phyloP scores from a whole-genome alignment of 1,140 invertebrate genomes.

The Psix sp. region DNA sequence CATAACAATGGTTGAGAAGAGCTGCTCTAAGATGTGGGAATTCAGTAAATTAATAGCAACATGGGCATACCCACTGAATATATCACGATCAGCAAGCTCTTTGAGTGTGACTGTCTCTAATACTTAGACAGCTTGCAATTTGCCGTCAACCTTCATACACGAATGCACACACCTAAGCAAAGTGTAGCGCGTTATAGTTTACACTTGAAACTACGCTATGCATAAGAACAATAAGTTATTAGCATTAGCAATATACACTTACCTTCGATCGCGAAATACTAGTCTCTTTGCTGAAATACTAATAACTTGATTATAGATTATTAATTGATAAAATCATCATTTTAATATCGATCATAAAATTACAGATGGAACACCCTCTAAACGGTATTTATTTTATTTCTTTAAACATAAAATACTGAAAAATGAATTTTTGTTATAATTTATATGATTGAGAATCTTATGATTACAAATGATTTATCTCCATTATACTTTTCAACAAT shows the following conservation, averaged over 20 bases:
- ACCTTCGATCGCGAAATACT: slow-evolving; percentile 27
- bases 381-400: too few species aligned
- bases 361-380: too few species aligned
- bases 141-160: slow-evolving; percentile 27
- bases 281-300: slow-evolving; percentile 45
- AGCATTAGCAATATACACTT: slow-evolving; percentile 35
- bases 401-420: too few species aligned
- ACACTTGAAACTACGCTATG: slow-evolving; percentile 43
- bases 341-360: too few species aligned
- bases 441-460: too few species aligned
- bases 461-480: too few species aligned
- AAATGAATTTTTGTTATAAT: too few species aligned
- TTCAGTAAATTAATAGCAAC: slow-evolving; percentile 57
- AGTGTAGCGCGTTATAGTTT: slow-evolving; percentile 48
- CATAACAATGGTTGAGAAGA: slow-evolving; percentile 35
- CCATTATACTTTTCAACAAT: too few species aligned
- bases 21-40: slow-evolving; percentile 42
- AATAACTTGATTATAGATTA: slow-evolving; percentile 59
- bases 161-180: slow-evolving; percentile 14
- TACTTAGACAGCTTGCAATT: slow-evolving; percentile 55
- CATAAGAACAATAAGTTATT: slow-evolving; percentile 56
- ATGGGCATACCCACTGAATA: slow-evolving; percentile 41
- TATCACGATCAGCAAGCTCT: slow-evolving; percentile 54
- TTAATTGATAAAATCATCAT: too few species aligned
- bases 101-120: slow-evolving; percentile 50